A percentile compares a stretch with the other conserved stretches of the same genome.
phyloP scores from a whole-genome alignment of 2,113 vertebrate genomes.

The Limnothrissa miodon region DNA sequence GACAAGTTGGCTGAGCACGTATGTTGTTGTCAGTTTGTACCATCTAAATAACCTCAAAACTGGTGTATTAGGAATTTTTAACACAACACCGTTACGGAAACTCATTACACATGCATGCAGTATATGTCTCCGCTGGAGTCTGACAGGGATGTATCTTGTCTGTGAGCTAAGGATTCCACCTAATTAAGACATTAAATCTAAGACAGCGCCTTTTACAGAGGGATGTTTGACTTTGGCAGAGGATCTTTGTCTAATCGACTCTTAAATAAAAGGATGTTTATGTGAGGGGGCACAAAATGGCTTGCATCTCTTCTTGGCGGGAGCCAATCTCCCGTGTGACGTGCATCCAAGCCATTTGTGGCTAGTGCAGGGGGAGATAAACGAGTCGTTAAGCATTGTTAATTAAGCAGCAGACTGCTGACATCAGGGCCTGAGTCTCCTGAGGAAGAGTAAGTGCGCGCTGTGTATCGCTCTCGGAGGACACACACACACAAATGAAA shows the following conservation, averaged over 20 bases:
- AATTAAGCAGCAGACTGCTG: slow-evolving; percentile 64
- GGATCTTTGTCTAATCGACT: slow-evolving; percentile 1
- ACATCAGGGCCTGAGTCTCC: slow-evolving; percentile 55
- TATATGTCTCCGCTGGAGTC: no score
- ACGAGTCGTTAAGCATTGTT: slow-evolving; percentile 57
- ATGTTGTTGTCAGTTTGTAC: no score
- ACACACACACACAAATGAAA: not conserved
- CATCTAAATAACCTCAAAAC: no score
- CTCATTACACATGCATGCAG: no score
- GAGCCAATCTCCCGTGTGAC: slow-evolving; percentile 61
- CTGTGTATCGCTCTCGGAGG: not conserved
- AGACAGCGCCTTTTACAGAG: slow-evolving; percentile 19
- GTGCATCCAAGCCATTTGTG: slow-evolving; percentile 56
- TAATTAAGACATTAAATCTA: slow-evolving; percentile 3
- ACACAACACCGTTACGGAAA: no score
- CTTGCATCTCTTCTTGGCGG: slow-evolving; percentile 11
- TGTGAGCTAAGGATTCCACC: slow-evolving; percentile 19
- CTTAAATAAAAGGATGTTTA: slow-evolving; percentile 55
- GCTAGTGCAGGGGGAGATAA: slow-evolving; percentile 65
- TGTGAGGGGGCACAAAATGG: slow-evolving; percentile 50
- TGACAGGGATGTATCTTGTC: not conserved
- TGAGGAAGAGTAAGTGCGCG: slow-evolving; percentile 19
- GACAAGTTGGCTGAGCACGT: no score
- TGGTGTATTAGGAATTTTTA: no score
- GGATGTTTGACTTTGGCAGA: slow-evolving; percentile 9